These are phyloP conservation scores for Sepioteuthis lessoniana DNA, from an alignment of 2,888 invertebrate genomes.

Conservation along the genomic window DNA sequence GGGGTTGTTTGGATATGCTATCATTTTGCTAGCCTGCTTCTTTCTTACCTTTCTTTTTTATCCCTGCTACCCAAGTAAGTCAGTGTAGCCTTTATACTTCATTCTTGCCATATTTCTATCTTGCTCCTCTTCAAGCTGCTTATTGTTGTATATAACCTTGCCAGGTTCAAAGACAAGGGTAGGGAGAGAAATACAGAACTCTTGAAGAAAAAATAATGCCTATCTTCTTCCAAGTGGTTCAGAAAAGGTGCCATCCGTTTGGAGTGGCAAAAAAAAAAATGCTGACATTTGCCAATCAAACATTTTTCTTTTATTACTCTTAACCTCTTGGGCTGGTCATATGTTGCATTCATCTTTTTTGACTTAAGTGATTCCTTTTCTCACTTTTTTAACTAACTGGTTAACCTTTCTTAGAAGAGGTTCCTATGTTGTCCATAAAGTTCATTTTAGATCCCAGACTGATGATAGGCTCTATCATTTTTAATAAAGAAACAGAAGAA, in stretches of 20 bases:
- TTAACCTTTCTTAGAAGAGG: too few relatives aligned
- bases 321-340: background rate
- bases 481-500: too few relatives aligned
- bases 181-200: background rate
- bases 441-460: too few relatives aligned
- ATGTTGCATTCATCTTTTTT: background rate
- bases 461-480: too few relatives aligned
- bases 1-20: background rate
- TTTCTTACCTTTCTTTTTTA: background rate
- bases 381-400: too few relatives aligned
- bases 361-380: background rate
- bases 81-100: background rate
- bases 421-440: too few relatives aligned
- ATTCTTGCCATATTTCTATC: background rate
- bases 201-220: background rate
- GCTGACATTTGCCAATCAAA: background rate
- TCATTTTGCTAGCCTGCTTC: slow-evolving; percentile 15
- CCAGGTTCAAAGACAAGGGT: background rate
- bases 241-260: background rate
- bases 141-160: background rate
- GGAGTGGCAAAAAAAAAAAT: background rate
- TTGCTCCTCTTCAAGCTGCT: background rate
- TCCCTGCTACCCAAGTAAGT: background rate
- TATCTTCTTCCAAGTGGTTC: background rate
- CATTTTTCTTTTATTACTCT: background rate